phyloP scores from a whole-genome alignment of 2,797 vertebrate genomes.

The Lacerta viridis region DNA sequence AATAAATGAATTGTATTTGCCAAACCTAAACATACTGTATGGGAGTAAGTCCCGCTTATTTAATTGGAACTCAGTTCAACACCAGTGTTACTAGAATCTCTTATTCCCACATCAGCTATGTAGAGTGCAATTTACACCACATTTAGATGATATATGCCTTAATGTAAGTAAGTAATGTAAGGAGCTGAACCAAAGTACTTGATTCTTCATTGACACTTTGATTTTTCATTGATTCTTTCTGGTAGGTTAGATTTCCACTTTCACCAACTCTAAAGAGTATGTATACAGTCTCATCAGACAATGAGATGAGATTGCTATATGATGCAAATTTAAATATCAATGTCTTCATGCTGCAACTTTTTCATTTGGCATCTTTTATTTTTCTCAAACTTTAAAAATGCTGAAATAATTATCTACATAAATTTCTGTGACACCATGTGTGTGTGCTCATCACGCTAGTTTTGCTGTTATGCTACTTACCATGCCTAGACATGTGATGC shows the following conservation, averaged over 20 bases:
- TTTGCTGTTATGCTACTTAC: background rate
- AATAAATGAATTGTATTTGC: background rate
- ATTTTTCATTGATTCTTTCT: constrained; percentile 9
- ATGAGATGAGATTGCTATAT: background rate
- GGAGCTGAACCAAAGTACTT: background rate
- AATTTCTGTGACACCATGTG: background rate
- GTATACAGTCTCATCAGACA: background rate
- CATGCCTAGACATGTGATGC: background rate
- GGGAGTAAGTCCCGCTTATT: background rate
- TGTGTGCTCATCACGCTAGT: background rate
- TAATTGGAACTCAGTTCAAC: background rate
- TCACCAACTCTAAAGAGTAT: background rate
- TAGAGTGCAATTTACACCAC: background rate
- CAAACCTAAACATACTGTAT: background rate
- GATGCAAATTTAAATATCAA: background rate
- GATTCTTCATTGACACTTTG: background rate
- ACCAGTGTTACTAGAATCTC: background rate
- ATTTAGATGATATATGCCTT: rapidly evolving
- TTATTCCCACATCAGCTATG: background rate
- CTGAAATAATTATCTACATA: background rate
- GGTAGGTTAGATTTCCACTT: background rate
- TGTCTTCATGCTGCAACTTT: background rate
- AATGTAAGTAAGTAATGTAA: constrained; percentile 8
- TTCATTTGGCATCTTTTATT: background rate
- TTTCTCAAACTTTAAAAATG: background rate